These are phyloP conservation scores for Arbacia lixula DNA, from an alignment of 53 echinoderm and acorn worm genomes.

Conservation along the genomic window DNA sequence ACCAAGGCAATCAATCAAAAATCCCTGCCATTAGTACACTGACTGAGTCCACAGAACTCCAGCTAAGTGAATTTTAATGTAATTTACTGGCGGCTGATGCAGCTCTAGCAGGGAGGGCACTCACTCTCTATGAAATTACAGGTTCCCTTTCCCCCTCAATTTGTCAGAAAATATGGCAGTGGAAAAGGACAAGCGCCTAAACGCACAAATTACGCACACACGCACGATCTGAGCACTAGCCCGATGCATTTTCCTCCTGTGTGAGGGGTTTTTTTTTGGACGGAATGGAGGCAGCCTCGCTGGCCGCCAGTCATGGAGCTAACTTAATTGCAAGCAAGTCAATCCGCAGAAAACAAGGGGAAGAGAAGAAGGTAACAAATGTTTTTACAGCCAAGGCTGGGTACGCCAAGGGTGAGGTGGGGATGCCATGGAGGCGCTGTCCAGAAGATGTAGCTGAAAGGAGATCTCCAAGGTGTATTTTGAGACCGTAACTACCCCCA, in stretches of 20 bases:
- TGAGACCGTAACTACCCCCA: too few relatives aligned
- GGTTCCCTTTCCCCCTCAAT: slow-evolving; percentile 58
- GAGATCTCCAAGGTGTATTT: too few relatives aligned
- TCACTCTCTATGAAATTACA: slow-evolving; percentile 57
- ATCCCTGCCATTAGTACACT: slow-evolving; percentile 64
- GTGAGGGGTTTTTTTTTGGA: too few relatives aligned
- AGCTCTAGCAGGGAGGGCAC: slow-evolving; percentile 19
- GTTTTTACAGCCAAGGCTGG: slow-evolving; percentile 47
- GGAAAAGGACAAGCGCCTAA: slow-evolving; percentile 45
- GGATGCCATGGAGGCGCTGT: too few relatives aligned
- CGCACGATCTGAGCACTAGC: neutral
- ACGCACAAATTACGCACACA: slow-evolving; percentile 29
- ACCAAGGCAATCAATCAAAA: slow-evolving; percentile 58
- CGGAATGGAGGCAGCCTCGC: too few relatives aligned
- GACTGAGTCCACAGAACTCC: slow-evolving; percentile 57
- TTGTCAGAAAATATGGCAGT: slow-evolving; percentile 63
- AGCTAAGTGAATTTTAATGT: slow-evolving; percentile 74
- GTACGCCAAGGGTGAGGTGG: neutral
- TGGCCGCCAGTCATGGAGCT: slow-evolving; percentile 47
- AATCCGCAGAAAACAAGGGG: slow-evolving; percentile 40
- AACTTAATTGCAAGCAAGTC: slow-evolving; percentile 60
- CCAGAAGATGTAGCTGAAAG: too few relatives aligned
- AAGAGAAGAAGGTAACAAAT: slow-evolving; percentile 52
- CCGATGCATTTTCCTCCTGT: too few relatives aligned
- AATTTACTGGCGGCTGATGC: slow-evolving; percentile 66